Evolutionary conservation across 2,888 invertebrate genomes (phyloP).

Genomic region (Gastracanthus pulcherrimus): DNA sequence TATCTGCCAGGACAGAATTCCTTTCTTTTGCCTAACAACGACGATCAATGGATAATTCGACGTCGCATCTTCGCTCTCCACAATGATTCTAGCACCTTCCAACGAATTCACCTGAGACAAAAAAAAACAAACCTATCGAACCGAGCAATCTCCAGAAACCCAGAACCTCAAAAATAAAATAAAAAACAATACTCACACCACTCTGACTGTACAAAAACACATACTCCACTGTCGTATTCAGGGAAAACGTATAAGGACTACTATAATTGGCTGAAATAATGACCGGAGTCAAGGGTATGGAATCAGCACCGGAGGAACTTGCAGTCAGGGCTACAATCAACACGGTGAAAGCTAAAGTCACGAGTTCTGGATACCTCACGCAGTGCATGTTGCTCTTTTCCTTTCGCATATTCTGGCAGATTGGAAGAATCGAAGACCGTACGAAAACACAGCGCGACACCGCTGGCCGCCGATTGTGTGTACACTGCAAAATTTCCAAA

Average conservation of each 20-base stretch:
- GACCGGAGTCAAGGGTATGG: slow-evolving; percentile 65
- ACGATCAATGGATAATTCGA: slow-evolving; percentile 83
- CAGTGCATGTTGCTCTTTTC: not conserved
- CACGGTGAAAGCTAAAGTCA: not conserved
- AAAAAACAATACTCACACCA: slow-evolving; percentile 65
- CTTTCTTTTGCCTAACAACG: slow-evolving; percentile 86
- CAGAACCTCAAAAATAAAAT: not conserved
- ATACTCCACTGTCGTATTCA: slow-evolving; percentile 71
- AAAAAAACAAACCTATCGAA: too few species aligned
- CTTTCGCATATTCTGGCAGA: too few species aligned
- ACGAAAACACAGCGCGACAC: not conserved
- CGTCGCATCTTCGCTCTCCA: slow-evolving; percentile 77
- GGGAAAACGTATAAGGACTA: slow-evolving; percentile 59
- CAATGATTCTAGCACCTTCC: slow-evolving; percentile 69
- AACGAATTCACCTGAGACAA: slow-evolving; percentile 58
- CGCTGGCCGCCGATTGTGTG: not conserved
- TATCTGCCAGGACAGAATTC: slow-evolving; percentile 89
- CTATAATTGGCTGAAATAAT: slow-evolving; percentile 69
- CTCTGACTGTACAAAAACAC: slow-evolving; percentile 70
- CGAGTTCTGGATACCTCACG: not conserved
- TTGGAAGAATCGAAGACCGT: too few species aligned
- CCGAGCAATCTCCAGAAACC: not conserved
- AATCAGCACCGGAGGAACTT: slow-evolving; percentile 28
- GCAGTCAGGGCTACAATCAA: not conserved
- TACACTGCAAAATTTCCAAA: not conserved